Conservation (phyloP, 2,113 vertebrate genomes). For the Petrocephalus zakoni region DNA sequence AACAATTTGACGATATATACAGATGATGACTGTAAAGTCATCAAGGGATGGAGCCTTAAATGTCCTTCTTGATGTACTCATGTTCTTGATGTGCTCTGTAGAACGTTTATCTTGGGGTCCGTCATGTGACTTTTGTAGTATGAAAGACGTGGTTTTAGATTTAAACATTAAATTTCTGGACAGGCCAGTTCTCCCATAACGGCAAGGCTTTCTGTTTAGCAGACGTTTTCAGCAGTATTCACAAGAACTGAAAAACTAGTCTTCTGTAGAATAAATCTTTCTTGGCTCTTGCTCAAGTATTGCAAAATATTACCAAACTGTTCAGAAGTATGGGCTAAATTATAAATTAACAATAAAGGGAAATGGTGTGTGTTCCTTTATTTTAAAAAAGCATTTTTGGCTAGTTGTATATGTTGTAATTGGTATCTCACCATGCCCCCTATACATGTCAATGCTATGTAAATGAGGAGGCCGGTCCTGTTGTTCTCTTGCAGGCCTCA, state of each 20-base stretch:
- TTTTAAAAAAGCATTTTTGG: not conserved
- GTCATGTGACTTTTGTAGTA: not conserved
- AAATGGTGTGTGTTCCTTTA: not conserved
- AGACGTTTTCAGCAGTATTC: not conserved
- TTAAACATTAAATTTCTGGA: not conserved
- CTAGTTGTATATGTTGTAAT: not conserved
- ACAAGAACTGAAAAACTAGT: not conserved
- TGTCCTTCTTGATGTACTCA: not conserved
- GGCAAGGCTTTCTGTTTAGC: not conserved
- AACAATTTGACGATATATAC: not conserved
- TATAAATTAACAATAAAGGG: not conserved
- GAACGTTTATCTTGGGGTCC: not conserved
- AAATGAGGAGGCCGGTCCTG: not conserved
- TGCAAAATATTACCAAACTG: not conserved
- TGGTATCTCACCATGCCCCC: not conserved
- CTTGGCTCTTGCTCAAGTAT: not conserved
- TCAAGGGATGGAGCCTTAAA: not conserved
- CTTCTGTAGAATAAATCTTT: not conserved
- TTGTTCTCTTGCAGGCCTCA: slow-evolving; percentile 32
- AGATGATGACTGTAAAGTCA: not conserved
- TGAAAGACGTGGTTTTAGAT: not conserved
- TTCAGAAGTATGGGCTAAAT: not conserved
- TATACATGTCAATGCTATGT: not conserved
- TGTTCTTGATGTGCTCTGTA: not conserved
- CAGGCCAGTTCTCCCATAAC: not conserved